These are phyloP conservation scores for Heliconius erato DNA, from an alignment of 2,888 invertebrate species.

Conservation along the genomic window DNA sequence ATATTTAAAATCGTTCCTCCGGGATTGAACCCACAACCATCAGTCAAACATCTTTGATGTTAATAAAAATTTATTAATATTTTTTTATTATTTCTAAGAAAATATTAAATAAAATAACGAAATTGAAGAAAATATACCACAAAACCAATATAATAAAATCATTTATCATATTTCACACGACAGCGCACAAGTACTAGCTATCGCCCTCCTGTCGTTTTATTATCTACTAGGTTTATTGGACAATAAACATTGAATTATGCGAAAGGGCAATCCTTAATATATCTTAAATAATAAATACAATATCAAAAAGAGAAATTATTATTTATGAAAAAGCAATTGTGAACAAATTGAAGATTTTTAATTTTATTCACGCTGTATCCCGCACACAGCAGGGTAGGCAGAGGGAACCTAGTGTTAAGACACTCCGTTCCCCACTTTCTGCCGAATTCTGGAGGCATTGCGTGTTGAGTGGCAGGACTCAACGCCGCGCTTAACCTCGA, in stretches of 20 bases:
- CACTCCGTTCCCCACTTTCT: too few relatives aligned
- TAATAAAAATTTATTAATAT: too few relatives aligned
- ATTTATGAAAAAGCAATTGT: background rate
- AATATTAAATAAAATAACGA: background rate
- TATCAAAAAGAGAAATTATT: background rate
- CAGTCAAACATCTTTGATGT: too few relatives aligned
- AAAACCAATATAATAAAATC: conserved; percentile 14
- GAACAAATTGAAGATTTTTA: background rate
- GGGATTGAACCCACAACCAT: too few relatives aligned
- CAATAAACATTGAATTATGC: conserved; percentile 44
- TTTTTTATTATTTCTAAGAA: background rate
- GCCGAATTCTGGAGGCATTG: too few relatives aligned
- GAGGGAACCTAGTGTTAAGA: too few relatives aligned
- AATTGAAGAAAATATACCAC: background rate
- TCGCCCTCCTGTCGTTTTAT: conserved; percentile 43
- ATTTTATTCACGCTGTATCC: too few relatives aligned
- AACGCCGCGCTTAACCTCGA: too few relatives aligned
- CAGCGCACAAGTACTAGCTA: conserved; percentile 21
- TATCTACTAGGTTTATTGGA: conserved; percentile 37
- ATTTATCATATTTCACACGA: conserved; percentile 31
- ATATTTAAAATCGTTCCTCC: too few relatives aligned
- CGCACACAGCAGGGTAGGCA: too few relatives aligned
- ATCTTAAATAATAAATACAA: conserved; percentile 29
- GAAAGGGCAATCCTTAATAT: conserved; percentile 32
- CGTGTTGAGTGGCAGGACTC: too few relatives aligned